Evolutionary conservation across 2,797 vertebrate species (phyloP).

Genomic region (Gadopsis bispinosus): DNA sequence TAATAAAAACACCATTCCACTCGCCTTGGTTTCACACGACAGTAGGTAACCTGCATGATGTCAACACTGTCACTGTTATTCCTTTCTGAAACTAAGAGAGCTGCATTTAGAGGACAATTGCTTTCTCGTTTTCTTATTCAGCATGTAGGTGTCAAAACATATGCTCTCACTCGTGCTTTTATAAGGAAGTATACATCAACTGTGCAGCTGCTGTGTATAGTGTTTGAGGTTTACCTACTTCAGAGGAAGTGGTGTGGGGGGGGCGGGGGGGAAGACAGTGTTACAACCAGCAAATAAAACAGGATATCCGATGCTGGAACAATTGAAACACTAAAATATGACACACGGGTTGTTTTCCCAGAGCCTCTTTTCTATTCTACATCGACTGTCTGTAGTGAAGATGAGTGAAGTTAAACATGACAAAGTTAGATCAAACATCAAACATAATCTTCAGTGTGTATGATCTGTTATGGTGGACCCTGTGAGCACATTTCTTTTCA

Average conservation of each 20-base stretch:
- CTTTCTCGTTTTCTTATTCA: constrained; percentile 41
- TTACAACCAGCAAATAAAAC: constrained; percentile 77
- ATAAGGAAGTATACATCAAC: constrained; percentile 59
- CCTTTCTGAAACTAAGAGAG: constrained; percentile 57
- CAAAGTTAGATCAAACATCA: constrained; percentile 42
- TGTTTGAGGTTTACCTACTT: constrained; percentile 77
- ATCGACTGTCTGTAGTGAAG: constrained; percentile 15
- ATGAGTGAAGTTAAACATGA: constrained; percentile 23
- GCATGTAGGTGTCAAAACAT: constrained; percentile 35
- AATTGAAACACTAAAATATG: constrained; percentile 63
- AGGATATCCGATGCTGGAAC: constrained; percentile 85
- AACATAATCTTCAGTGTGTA: constrained; percentile 26
- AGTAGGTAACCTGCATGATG: constrained; percentile 37
- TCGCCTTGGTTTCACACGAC: constrained; percentile 30
- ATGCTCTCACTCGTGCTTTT: constrained; percentile 48
- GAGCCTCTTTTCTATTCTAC: not conserved
- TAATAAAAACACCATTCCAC: constrained; percentile 31
- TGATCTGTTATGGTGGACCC: constrained; percentile 61
- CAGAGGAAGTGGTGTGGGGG: constrained; percentile 83
- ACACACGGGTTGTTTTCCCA: constrained; percentile 34
- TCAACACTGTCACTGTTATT: constrained; percentile 41
- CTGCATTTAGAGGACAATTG: constrained; percentile 33
- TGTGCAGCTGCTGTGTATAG: constrained; percentile 72
- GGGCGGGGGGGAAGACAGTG: constrained; percentile 64
- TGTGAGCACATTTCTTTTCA: constrained; percentile 49